Evolutionary conservation across 2,113 vertebrate genomes (phyloP).

Genomic region (Crotophaga sulcirostris): DNA sequence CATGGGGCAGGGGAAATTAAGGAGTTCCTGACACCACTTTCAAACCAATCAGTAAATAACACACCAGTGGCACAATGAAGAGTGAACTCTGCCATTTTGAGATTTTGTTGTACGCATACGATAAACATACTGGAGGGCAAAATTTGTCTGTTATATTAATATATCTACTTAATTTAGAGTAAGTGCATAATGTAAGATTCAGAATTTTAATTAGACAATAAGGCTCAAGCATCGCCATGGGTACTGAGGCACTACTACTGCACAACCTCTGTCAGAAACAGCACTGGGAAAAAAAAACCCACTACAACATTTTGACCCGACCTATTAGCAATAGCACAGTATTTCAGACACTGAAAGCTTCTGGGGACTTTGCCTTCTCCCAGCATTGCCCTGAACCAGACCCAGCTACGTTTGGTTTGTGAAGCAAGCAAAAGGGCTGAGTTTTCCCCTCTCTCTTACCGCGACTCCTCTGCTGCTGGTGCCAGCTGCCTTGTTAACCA

Average conservation of each 20-base stretch:
- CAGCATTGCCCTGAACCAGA: not conserved
- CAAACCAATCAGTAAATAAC: not conserved
- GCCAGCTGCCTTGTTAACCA: accelerated
- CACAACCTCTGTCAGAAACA: not conserved
- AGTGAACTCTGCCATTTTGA: not conserved
- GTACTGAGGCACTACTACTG: not conserved
- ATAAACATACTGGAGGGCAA: not conserved
- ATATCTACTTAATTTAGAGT: not conserved
- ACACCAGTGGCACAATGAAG: not conserved
- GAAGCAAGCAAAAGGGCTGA: not conserved
- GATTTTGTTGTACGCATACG: not conserved
- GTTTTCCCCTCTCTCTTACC: not conserved
- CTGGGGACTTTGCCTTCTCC: not conserved
- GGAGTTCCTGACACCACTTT: not conserved
- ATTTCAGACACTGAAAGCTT: not conserved
- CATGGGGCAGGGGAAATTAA: not conserved
- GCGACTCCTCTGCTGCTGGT: accelerated
- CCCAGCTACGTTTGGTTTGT: not conserved
- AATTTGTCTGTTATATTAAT: not conserved
- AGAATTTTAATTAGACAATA: not conserved
- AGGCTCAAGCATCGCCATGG: not conserved
- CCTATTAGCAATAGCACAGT: not conserved
- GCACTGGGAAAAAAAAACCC: not conserved
- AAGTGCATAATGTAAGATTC: not conserved
- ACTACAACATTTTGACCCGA: not conserved